A percentile compares a stretch with the other conserved stretches of the same genome.
phyloP scores from a whole-genome alignment of 2,113 vertebrate genomes.

The Dissostichus mawsoni region DNA sequence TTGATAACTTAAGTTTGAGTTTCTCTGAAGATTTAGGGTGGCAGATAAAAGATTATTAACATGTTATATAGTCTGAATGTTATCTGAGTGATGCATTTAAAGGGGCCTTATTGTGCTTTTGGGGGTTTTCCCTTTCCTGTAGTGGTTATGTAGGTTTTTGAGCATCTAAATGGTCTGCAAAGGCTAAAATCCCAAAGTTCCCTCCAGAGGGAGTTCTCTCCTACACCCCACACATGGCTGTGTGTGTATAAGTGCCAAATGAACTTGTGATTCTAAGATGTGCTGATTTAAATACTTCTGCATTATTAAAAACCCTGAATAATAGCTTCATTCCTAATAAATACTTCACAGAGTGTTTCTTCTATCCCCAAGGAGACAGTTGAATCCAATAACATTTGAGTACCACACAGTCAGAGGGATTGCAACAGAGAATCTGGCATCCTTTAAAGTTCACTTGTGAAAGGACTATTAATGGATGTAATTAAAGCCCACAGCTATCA shows the following conservation, averaged over 20 bases:
- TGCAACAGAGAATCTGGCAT: slow-evolving; percentile 13
- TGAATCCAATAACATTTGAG: background rate
- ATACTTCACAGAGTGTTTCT: background rate
- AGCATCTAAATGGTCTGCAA: too few relatives aligned
- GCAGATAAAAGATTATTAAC: background rate
- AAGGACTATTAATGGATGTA: background rate
- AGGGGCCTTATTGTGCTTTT: too few relatives aligned
- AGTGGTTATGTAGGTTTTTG: too few relatives aligned
- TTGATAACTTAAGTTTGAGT: background rate
- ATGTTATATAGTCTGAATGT: background rate
- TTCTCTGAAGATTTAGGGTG: background rate
- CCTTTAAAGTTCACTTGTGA: background rate
- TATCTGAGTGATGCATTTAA: background rate
- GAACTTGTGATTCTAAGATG: too few relatives aligned
- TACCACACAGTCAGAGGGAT: background rate
- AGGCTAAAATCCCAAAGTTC: too few relatives aligned
- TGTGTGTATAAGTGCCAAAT: too few relatives aligned
- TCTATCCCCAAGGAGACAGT: background rate
- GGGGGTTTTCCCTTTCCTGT: too few relatives aligned
- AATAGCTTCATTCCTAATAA: background rate
- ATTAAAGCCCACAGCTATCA: background rate
- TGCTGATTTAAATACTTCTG: too few relatives aligned
- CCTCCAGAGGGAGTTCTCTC: too few relatives aligned
- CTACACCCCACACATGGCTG: too few relatives aligned
- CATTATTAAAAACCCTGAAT: too few relatives aligned